Percentiles rank a stretch among this genome's conserved stretches.
Conservation (phyloP, 2,888 invertebrate species). For the Blastobasis lacticolella region DNA sequence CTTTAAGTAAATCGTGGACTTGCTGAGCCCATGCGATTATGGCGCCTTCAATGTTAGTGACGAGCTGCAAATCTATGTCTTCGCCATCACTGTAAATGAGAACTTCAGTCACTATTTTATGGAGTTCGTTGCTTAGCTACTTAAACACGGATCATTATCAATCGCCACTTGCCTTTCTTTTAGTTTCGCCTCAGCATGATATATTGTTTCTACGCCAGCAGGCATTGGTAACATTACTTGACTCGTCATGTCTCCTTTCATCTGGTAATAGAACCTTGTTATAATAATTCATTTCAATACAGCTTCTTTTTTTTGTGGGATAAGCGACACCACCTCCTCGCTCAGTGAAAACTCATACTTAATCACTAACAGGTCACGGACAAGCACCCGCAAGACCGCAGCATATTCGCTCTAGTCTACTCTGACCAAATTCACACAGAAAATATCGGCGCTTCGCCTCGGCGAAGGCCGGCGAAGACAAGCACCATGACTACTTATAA, state of each 20-base stretch:
- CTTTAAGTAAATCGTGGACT: slow-evolving; percentile 84
- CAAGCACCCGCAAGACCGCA: no score
- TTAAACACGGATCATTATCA: background rate
- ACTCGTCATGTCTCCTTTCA: slow-evolving; percentile 88
- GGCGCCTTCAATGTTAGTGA: slow-evolving; percentile 88
- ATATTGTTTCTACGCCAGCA: slow-evolving; percentile 80
- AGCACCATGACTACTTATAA: no score
- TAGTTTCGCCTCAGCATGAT: slow-evolving; percentile 71
- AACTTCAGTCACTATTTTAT: background rate
- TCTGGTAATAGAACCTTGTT: slow-evolving; percentile 32
- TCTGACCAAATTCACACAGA: no score
- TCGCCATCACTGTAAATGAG: slow-evolving; percentile 59
- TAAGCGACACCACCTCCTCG: no score
- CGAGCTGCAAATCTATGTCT: slow-evolving; percentile 79
- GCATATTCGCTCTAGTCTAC: no score
- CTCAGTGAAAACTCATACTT: no score
- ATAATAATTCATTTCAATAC: no score
- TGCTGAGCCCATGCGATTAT: slow-evolving; percentile 90
- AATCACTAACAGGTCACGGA: no score
- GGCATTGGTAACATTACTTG: slow-evolving; percentile 92
- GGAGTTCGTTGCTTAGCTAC: no score
- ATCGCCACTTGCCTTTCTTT: slow-evolving; percentile 44
- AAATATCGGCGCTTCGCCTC: no score
- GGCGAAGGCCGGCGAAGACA: no score
- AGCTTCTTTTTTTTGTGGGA: no score